phyloP scores from a whole-genome alignment of 2,888 invertebrate species.

The Campoplex capitator region DNA sequence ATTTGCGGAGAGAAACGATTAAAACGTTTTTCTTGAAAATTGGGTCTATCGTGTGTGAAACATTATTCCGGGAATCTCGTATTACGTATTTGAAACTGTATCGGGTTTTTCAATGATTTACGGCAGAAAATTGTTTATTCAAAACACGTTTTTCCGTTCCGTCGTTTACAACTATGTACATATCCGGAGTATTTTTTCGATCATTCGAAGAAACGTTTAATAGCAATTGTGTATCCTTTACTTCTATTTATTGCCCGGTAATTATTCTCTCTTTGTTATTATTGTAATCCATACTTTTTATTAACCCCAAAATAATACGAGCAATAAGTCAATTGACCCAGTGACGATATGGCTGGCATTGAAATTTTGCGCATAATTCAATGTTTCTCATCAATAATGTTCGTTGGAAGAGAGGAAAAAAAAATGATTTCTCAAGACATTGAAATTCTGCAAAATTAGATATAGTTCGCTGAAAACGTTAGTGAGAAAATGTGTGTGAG shows the following conservation, averaged over 20 bases:
- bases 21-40: not conserved
- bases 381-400: constrained; percentile 16
- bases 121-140: not conserved
- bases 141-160: constrained; percentile 13
- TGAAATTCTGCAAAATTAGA: constrained; percentile 2
- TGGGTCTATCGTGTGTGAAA: not conserved
- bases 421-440: not conserved
- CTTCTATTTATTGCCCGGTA: constrained; percentile 57
- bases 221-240: constrained; percentile 31
- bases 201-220: constrained; percentile 56
- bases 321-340: constrained; percentile 53
- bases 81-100: not conserved
- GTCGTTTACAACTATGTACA: constrained; percentile 68
- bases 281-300: constrained; percentile 19
- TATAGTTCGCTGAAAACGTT: constrained; percentile 20
- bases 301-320: constrained; percentile 33
- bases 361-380: constrained; percentile 20
- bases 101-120: not conserved
- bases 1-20: not conserved
- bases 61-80: not conserved
- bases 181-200: constrained; percentile 59
- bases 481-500: constrained; percentile 3
- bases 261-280: constrained; percentile 35
- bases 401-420: not conserved
- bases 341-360: constrained; percentile 50